Percentiles rank a stretch among this genome's conserved stretches.
Evolutionary conservation across 1,140 invertebrate species (phyloP).

Genomic region (Aphelenchoides avenae): DNA sequence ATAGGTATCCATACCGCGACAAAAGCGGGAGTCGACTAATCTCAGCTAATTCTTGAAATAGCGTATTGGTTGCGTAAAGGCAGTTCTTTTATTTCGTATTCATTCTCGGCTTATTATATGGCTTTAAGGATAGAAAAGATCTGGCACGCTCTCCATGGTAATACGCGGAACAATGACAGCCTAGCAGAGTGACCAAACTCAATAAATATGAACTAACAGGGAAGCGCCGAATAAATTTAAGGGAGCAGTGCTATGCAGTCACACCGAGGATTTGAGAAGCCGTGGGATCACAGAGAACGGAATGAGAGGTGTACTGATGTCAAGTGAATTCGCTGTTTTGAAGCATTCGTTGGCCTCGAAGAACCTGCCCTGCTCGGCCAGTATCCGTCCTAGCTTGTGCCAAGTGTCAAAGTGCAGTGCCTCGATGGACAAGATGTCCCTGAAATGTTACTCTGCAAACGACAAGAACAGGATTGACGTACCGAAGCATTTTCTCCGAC

Average conservation of each 20-base stretch:
- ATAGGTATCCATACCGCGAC: no score
- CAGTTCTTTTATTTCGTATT: no score
- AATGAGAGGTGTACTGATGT: constrained; percentile 48
- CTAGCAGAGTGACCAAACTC: not conserved
- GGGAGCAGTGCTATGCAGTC: no score
- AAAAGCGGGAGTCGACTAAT: no score
- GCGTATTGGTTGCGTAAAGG: no score
- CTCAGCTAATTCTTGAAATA: no score
- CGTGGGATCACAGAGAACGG: constrained; percentile 55
- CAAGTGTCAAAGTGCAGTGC: constrained; percentile 43
- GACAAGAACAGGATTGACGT: constrained; percentile 1
- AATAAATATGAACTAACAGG: not conserved
- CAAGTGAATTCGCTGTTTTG: constrained; percentile 42
- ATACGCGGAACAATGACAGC: no score
- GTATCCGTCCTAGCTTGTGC: constrained; percentile 46
- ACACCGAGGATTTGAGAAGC: constrained; percentile 36
- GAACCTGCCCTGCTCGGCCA: constrained; percentile 30
- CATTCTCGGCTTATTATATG: no score
- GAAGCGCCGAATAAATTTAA: not conserved
- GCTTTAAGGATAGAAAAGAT: no score
- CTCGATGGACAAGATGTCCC: constrained; percentile 50
- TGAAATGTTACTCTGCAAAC: no score
- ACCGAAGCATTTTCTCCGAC: constrained; percentile 57
- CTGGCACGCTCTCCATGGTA: no score
- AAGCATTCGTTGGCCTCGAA: constrained; percentile 49